These are phyloP conservation scores for Octomys mimax DNA, from an alignment of 2,797 vertebrate species.

Conservation along the genomic window DNA sequence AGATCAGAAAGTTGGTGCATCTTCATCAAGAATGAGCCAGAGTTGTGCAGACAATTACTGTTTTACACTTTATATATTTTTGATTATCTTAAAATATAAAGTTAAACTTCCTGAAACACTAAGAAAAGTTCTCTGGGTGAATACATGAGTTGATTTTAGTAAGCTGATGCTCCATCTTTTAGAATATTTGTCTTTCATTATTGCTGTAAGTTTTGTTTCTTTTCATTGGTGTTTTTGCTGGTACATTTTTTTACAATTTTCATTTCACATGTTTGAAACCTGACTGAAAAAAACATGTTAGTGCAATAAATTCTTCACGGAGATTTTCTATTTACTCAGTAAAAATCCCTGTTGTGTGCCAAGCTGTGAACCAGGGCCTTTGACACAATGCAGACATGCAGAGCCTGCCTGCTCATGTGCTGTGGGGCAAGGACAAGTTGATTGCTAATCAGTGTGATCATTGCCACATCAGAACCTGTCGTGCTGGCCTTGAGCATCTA, in stretches of 20 bases:
- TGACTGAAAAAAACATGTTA: background rate
- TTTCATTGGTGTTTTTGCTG: slow-evolving; percentile 52
- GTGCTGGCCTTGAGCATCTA: background rate
- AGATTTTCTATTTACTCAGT: background rate
- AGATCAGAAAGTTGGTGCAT: background rate
- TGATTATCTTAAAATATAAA: slow-evolving; percentile 35
- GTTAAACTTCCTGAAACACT: slow-evolving; percentile 14
- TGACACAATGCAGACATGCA: background rate
- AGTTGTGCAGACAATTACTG: background rate
- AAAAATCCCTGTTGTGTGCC: slow-evolving; percentile 30
- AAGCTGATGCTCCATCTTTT: background rate
- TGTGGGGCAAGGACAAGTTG: background rate
- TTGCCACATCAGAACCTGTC: background rate
- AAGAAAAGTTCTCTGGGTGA: background rate
- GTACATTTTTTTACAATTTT: background rate
- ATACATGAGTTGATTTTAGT: slow-evolving; percentile 7
- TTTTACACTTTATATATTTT: background rate
- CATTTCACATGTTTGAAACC: slow-evolving; percentile 41
- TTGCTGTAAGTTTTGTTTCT: slow-evolving; percentile 9
- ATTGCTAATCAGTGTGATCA: background rate
- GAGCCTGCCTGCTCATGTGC: background rate
- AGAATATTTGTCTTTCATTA: background rate
- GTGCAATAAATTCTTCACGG: background rate
- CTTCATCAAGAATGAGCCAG: background rate
- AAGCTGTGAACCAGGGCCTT: background rate